These are phyloP conservation scores for Melanerpes formicivorus DNA, from an alignment of 2,113 vertebrate species.

Conservation along the genomic window DNA sequence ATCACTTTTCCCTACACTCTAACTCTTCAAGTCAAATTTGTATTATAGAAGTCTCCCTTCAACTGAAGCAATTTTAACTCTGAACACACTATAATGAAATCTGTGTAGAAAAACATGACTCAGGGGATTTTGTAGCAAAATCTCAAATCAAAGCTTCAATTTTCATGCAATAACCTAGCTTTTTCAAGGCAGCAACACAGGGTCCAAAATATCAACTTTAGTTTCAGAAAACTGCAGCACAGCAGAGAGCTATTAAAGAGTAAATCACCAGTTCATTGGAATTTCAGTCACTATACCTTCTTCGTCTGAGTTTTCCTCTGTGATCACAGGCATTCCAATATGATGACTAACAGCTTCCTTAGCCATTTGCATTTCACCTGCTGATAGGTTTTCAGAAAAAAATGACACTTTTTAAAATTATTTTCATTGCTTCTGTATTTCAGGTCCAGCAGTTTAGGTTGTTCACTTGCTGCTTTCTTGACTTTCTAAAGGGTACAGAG, in stretches of 20 bases:
- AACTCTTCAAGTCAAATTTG: neutral
- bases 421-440: neutral
- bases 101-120: rapidly evolving
- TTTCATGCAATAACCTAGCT: neutral
- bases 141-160: neutral
- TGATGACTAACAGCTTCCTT: neutral
- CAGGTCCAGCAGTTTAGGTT: neutral
- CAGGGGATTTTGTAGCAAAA: neutral
- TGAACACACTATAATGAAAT: neutral
- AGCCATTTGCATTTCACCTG: slow-evolving; percentile 31
- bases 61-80: neutral
- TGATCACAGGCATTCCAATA: slow-evolving; percentile 76
- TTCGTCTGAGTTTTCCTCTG: slow-evolving; percentile 52
- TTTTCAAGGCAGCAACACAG: neutral
- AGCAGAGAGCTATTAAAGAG: neutral
- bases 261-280: neutral
- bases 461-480: neutral
- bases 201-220: neutral
- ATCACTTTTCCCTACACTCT: neutral
- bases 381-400: slow-evolving; percentile 7
- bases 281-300: slow-evolving; percentile 45
- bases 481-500: neutral
- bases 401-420: neutral
- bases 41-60: neutral
- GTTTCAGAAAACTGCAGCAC: neutral